phyloP scores from a whole-genome alignment of 2,797 vertebrate genomes.

The Neopelma chrysocephalum region DNA sequence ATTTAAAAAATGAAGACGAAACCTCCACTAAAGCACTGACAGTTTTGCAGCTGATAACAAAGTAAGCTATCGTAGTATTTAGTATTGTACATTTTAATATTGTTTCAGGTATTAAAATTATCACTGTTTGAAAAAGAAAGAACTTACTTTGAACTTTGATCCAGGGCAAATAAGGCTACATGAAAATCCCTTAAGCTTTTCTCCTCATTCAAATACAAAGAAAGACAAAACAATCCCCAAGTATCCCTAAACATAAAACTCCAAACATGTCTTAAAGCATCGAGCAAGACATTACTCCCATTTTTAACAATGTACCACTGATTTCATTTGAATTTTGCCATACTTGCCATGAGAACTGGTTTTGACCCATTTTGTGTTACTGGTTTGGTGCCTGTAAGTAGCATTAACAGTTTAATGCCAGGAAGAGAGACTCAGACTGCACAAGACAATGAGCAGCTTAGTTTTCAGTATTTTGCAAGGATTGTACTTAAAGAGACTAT shows the following conservation, averaged over 20 bases:
- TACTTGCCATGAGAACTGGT: not conserved
- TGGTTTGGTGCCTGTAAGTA: constrained; percentile 20
- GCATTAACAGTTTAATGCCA: constrained; percentile 46
- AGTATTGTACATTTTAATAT: not conserved
- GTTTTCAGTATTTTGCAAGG: constrained; percentile 38
- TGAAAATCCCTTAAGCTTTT: not conserved
- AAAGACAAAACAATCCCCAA: not conserved
- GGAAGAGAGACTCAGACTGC: not conserved
- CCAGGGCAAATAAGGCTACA: not conserved
- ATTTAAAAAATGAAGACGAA: not conserved
- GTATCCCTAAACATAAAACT: not conserved
- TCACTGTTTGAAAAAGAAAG: not conserved
- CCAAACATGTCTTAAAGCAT: not conserved
- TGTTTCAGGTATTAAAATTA: not conserved
- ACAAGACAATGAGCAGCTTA: constrained; percentile 38
- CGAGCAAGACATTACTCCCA: not conserved
- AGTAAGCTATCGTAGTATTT: not conserved
- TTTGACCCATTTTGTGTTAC: constrained; percentile 2
- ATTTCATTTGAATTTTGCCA: not conserved
- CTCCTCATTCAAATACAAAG: not conserved
- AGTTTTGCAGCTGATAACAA: not conserved
- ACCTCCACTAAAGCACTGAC: not conserved
- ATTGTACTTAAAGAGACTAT: constrained; percentile 9
- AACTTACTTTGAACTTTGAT: not conserved
- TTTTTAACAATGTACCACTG: not conserved